phyloP scores from a whole-genome alignment of 2,113 vertebrate species.

The Furnarius figulus region DNA sequence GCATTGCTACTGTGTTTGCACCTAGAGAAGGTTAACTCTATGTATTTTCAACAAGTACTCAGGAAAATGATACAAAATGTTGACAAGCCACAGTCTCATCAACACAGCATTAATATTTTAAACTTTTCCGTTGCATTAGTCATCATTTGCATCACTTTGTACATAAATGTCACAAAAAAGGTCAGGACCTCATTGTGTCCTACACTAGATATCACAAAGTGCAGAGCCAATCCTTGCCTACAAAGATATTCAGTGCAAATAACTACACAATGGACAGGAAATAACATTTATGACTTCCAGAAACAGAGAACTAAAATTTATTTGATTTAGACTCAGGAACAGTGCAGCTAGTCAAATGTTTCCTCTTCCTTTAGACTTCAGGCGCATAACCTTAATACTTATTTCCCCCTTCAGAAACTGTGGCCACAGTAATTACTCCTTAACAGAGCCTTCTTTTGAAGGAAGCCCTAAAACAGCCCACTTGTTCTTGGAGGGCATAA shows the following conservation, averaged over 20 bases:
- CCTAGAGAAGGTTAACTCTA: not conserved
- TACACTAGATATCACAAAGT: not conserved
- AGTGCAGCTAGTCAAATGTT: not conserved
- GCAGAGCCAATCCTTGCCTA: not conserved
- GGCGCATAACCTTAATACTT: not conserved
- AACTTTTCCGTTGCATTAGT: not conserved
- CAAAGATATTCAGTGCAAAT: not conserved
- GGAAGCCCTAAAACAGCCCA: not conserved
- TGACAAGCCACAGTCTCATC: not conserved
- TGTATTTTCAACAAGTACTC: not conserved
- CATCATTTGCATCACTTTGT: not conserved
- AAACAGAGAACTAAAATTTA: not conserved
- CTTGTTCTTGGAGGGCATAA: not conserved
- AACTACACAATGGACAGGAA: not conserved
- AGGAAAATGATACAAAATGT: not conserved
- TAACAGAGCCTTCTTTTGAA: not conserved
- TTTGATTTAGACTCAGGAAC: not conserved
- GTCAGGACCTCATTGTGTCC: not conserved
- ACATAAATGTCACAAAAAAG: not conserved
- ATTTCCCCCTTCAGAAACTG: not conserved
- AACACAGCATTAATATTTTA: constrained; percentile 2
- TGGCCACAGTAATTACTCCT: not conserved
- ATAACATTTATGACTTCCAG: not conserved
- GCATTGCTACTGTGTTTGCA: not conserved
- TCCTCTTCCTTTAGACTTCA: not conserved